Conservation (phyloP, 2,888 invertebrate species). For the Brenthis daphne region DNA sequence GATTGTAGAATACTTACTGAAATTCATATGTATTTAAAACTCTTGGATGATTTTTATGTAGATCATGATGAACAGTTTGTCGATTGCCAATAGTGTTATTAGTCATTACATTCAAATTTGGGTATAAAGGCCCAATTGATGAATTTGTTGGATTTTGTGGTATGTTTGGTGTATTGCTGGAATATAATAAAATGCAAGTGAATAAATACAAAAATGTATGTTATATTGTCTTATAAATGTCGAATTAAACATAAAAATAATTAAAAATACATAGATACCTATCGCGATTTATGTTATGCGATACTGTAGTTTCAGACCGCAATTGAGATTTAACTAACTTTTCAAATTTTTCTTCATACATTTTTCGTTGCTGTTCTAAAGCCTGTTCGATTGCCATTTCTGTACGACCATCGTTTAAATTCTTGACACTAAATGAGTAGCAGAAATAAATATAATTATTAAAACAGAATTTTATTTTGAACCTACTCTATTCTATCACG, state of each 20-base stretch:
- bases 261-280: not conserved
- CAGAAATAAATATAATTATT: not conserved
- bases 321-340: slow-evolving; percentile 30
- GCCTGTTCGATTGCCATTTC: slow-evolving; percentile 16
- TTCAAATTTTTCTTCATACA: slow-evolving; percentile 38
- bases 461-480: too few relatives aligned
- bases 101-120: slow-evolving; percentile 37
- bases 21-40: not conserved
- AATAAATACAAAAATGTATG: too few relatives aligned
- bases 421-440: not conserved
- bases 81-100: slow-evolving; percentile 3
- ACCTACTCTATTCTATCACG: too few relatives aligned
- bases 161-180: not conserved
- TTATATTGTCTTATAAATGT: too few relatives aligned
- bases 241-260: not conserved
- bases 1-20: slow-evolving; percentile 5
- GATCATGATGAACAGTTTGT: not conserved
- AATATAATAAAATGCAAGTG: too few relatives aligned
- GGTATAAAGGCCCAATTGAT: slow-evolving; percentile 30
- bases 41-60: not conserved
- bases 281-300: not conserved
- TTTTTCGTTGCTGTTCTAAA: slow-evolving; percentile 37
- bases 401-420: not conserved
- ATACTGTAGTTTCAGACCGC: not conserved
- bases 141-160: not conserved